Evolutionary conservation across 2,888 invertebrate genomes (phyloP), one percentile per base, ranked within the genome.

Genomic region (Coecobrya sp.): DNA sequence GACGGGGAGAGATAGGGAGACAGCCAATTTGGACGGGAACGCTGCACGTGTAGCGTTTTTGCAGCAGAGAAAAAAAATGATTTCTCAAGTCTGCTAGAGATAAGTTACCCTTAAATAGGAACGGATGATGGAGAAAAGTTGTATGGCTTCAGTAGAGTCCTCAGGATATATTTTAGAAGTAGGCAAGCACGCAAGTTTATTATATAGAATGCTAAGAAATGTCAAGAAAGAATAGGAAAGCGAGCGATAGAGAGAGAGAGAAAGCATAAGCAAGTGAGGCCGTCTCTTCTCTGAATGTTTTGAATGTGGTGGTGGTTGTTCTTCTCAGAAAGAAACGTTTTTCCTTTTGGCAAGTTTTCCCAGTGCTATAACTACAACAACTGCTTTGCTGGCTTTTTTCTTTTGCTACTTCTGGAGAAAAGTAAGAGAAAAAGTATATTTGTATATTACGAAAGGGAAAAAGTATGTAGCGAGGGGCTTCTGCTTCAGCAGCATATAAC

Each of bases 201-300:
- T 19, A 5, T 16, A 55, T 3, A 13, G 59, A n/a, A 7, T 59
- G 13, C 27, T 13, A 27, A 65, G 65, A 65, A 73, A 36, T 73
- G 45, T 73, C 73, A 73, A n/a, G 42, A 73, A 73, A n/a, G 16
- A 76, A 70, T 27, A 27, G 25, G 62, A 65, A 19, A 55, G 55
- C n/a, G 7, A 55, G 4, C 1, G 7, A 55, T 13, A 11, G 36
- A 73, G 70, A 36, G 36, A 73, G 11, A 36, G 49, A 81, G 10
- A 81, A 55, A 52, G 81, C 55, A 52, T 52, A 52, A n/a, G 30
- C 73, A 55, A 55, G 2, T 52, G 81, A 81, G 81, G 81, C 81
- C 81, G 52, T 81, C 27, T 52, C 27, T 25, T 8, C 55, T 22
- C 76, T 49, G 30, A 16, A 65, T 19, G 16, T 65, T 49, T 49